These are phyloP conservation scores for Hafferia zeledoni DNA, from an alignment of 2,797 vertebrate species.

Conservation along the genomic window DNA sequence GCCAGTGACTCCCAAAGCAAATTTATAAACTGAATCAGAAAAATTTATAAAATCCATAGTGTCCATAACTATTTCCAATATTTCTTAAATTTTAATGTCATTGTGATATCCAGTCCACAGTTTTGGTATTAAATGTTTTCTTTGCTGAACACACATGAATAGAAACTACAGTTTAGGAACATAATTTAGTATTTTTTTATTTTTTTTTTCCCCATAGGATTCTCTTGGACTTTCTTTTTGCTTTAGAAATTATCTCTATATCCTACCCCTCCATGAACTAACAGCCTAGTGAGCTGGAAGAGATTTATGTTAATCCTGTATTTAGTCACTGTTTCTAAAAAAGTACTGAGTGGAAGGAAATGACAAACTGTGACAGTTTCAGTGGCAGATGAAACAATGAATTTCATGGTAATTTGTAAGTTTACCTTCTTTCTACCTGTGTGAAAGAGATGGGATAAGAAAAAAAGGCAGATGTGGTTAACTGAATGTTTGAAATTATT, in stretches of 20 bases:
- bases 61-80: neutral
- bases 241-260: neutral
- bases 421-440: neutral
- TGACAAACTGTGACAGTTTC: neutral
- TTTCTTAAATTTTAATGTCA: neutral
- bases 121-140: neutral
- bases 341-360: neutral
- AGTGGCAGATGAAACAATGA: neutral
- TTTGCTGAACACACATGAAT: neutral
- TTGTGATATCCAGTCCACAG: neutral
- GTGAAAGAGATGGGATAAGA: neutral
- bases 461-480: neutral
- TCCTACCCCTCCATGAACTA: neutral
- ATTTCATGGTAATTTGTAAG: neutral
- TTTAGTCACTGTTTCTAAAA: neutral
- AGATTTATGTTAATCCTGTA: neutral
- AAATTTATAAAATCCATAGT: neutral
- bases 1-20: neutral
- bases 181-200: neutral
- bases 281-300: neutral
- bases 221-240: neutral
- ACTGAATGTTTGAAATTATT: neutral
- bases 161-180: neutral
- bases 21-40: neutral
- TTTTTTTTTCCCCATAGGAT: neutral